Conservation (phyloP, 1,140 invertebrate species). For the Ruditapes philippinarum region DNA sequence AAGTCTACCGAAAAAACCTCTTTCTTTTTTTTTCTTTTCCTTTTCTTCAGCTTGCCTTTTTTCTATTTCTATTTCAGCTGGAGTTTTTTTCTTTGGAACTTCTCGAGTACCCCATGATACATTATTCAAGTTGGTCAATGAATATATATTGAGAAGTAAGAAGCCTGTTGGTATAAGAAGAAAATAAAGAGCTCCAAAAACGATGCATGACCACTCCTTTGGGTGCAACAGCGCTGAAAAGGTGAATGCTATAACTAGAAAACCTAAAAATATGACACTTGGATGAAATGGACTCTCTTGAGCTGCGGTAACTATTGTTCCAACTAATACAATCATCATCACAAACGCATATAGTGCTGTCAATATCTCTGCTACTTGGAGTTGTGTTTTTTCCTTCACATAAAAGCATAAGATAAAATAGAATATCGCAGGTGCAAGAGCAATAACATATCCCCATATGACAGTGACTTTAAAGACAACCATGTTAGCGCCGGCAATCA, state of each 20-base stretch:
- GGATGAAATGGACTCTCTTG: constrained; percentile 76
- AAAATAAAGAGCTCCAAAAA: constrained; percentile 83
- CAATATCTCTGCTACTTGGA: constrained; percentile 79
- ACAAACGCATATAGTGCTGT: constrained; percentile 84
- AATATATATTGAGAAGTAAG: constrained; percentile 84
- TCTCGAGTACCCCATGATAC: constrained; percentile 85
- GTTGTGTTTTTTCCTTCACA: constrained; percentile 86
- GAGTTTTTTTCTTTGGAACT: constrained; percentile 85
- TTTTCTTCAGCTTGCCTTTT: constrained; percentile 73
- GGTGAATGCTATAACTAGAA: constrained; percentile 80
- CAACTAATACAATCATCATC: constrained; percentile 85
- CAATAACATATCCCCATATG: constrained; percentile 84
- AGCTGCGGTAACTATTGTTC: constrained; percentile 78
- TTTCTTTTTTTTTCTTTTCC: constrained; percentile 76
- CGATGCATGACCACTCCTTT: constrained; percentile 80
- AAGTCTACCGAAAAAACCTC: constrained; percentile 71
- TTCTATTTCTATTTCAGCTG: constrained; percentile 75
- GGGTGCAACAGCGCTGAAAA: constrained; percentile 83
- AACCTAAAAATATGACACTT: constrained; percentile 80
- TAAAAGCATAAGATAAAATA: constrained; percentile 88
- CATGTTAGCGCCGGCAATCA: constrained; percentile 86
- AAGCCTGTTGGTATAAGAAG: constrained; percentile 84
- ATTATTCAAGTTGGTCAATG: constrained; percentile 82
- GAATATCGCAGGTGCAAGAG: constrained; percentile 87
- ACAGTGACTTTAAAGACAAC: constrained; percentile 88